These are phyloP conservation scores for Idaea dimidiata DNA, from an alignment of 2,888 invertebrate species.

Conservation along the genomic window DNA sequence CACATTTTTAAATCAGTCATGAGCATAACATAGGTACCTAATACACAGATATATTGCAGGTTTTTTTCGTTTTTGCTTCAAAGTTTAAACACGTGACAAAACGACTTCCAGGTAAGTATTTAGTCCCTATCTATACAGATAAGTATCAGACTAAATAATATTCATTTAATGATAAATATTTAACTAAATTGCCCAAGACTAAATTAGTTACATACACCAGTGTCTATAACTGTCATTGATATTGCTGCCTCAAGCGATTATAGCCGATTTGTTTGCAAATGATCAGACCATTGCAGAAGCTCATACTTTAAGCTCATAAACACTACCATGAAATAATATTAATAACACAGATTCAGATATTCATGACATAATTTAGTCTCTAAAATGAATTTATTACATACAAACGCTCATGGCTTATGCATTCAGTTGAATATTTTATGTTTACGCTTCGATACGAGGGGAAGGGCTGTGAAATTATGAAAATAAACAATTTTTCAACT, in stretches of 20 bases:
- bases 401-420: conserved; percentile 33
- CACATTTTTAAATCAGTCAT: too few relatives aligned
- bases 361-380: conserved; percentile 17
- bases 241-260: not conserved
- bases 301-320: not conserved
- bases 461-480: conserved; percentile 29
- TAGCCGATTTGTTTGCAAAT: not conserved
- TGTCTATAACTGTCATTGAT: not conserved
- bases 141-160: not conserved
- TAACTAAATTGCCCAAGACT: not conserved
- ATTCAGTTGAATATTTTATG: conserved; percentile 38
- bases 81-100: too few relatives aligned
- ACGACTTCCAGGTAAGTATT: too few relatives aligned
- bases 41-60: too few relatives aligned
- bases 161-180: not conserved
- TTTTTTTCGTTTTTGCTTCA: too few relatives aligned
- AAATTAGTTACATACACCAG: not conserved
- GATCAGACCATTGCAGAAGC: not conserved
- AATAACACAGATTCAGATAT: conserved; percentile 21
- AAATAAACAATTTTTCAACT: conserved; percentile 14
- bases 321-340: conserved; percentile 7
- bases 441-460: conserved; percentile 40
- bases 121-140: not conserved
- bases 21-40: too few relatives aligned
- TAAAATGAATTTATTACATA: conserved; percentile 27